phyloP scores from a whole-genome alignment of 2,888 invertebrate genomes.

The Aspidiotus destructor region DNA sequence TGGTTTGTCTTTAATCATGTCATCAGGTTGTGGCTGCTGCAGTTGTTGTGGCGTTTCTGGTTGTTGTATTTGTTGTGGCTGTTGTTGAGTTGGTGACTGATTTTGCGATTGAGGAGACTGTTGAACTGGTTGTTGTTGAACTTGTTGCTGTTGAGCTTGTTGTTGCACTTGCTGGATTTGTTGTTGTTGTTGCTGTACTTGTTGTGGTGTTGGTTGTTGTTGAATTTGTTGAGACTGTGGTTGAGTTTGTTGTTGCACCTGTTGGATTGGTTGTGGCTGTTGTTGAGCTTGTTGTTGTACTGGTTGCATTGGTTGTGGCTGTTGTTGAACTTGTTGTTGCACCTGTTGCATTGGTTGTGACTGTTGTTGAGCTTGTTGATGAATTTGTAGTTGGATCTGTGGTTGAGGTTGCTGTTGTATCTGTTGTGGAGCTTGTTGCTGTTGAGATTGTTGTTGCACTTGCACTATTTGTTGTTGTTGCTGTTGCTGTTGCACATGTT shows the following conservation, averaged over 20 bases:
- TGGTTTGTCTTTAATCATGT: slow-evolving; percentile 37
- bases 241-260: not conserved
- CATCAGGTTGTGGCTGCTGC: slow-evolving; percentile 18
- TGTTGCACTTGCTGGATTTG: no score
- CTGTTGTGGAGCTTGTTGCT: not conserved
- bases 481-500: not conserved
- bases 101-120: no score
- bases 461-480: not conserved
- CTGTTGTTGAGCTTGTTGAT: not conserved
- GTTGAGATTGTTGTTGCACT: not conserved
- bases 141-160: not conserved
- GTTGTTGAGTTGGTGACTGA: not conserved
- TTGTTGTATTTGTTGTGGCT: not conserved
- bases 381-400: not conserved
- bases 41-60: not conserved
- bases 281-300: not conserved
- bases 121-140: not conserved
- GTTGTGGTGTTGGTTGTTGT: not conserved
- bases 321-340: not conserved
- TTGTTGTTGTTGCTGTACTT: not conserved
- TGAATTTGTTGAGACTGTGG: not conserved
- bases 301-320: no score
- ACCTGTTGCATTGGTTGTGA: no score
- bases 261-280: not conserved
- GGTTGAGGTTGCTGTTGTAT: not conserved